A percentile compares a stretch with the other conserved stretches of the same genome.
These are phyloP conservation scores for Eclectus roratus DNA, from an alignment of 2,113 vertebrate species.

Conservation along the genomic window DNA sequence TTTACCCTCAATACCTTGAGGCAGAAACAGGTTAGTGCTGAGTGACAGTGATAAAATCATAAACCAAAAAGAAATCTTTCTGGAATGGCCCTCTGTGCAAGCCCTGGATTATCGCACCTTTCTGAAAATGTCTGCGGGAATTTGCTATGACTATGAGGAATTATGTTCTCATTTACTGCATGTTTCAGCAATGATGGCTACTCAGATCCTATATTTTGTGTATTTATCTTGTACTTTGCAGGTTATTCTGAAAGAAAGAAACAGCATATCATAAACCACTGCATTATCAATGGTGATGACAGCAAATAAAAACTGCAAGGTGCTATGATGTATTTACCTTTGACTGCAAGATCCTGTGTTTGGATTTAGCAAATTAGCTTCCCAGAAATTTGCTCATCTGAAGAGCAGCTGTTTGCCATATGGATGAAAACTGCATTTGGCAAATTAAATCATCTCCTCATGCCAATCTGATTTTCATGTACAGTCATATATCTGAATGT, in stretches of 20 bases:
- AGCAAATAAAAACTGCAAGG: slow-evolving; percentile 5
- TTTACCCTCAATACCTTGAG: background rate
- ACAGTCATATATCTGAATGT: slow-evolving; percentile 4
- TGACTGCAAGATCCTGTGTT: background rate
- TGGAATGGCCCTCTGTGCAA: background rate
- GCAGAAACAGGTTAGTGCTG: background rate
- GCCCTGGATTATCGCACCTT: background rate
- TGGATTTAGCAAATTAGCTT: slow-evolving; percentile 21
- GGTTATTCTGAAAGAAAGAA: background rate
- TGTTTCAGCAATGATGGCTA: background rate
- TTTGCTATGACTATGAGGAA: background rate
- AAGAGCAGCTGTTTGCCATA: slow-evolving; percentile 61
- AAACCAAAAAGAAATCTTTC: background rate
- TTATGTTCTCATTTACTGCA: background rate
- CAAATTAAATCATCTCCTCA: slow-evolving; percentile 12
- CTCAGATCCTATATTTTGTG: background rate
- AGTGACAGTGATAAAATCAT: background rate
- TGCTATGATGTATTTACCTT: background rate
- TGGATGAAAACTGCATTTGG: slow-evolving; percentile 39
- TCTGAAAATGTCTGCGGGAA: background rate
- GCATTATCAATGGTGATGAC: background rate
- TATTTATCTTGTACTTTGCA: background rate
- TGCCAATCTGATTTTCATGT: slow-evolving; percentile 58
- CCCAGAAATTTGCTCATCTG: slow-evolving; percentile 27
- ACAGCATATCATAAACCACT: background rate